These are phyloP conservation scores for Tautogolabrus adspersus DNA, from an alignment of 2,113 vertebrate genomes.

Conservation along the genomic window DNA sequence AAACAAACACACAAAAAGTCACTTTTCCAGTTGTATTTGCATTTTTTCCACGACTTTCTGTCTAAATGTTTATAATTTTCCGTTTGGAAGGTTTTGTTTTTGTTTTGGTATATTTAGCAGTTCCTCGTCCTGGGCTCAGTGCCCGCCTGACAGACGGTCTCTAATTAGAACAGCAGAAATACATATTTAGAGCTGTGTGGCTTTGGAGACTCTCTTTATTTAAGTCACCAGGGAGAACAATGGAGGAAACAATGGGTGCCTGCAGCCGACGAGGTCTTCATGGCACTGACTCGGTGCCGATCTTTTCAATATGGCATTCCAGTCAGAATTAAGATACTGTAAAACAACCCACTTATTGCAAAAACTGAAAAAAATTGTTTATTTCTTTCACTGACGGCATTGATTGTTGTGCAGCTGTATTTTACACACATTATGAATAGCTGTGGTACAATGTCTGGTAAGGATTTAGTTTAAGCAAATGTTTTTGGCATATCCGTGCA, in stretches of 20 bases:
- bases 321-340: conserved; percentile 50
- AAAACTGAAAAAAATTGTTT: conserved; percentile 26
- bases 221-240: conserved; percentile 81
- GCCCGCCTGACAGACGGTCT: conserved; percentile 78
- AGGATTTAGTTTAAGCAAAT: conserved; percentile 54
- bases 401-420: conserved; percentile 29
- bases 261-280: conserved; percentile 54
- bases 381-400: conserved; percentile 36
- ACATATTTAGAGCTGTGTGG: conserved; percentile 84
- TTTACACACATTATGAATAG: conserved; percentile 40
- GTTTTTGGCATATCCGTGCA: conserved; percentile 44
- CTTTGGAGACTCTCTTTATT: conserved; percentile 82
- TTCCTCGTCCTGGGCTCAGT: conserved; percentile 76
- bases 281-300: conserved; percentile 45
- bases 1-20: conserved; percentile 61
- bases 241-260: conserved; percentile 78
- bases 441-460: conserved; percentile 39
- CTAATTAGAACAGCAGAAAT: conserved; percentile 85
- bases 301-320: conserved; percentile 42
- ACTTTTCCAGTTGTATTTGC: conserved; percentile 66
- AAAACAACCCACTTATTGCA: conserved; percentile 37
- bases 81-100: conserved; percentile 79
- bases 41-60: conserved; percentile 66
- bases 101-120: conserved; percentile 84
- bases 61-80: conserved; percentile 81